These are phyloP conservation scores for Trichogramma dendrolimi DNA, from an alignment of 2,888 invertebrate species.

Conservation along the genomic window DNA sequence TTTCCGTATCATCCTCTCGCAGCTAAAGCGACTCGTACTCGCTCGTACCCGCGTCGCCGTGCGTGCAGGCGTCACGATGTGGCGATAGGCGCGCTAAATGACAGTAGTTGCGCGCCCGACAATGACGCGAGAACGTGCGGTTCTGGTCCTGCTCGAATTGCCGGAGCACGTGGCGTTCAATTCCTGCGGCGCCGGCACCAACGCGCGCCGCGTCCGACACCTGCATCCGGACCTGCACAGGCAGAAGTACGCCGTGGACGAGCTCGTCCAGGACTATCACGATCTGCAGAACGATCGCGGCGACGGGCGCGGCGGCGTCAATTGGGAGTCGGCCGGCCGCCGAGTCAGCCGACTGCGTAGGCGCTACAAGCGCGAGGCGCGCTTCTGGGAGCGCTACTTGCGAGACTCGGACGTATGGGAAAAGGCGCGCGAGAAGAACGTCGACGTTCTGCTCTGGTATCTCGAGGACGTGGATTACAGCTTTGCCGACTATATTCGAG, in stretches of 20 bases:
- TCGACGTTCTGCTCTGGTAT: slow-evolving; percentile 18
- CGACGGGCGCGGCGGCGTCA: not conserved
- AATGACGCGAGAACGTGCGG: not conserved
- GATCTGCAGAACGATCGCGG: not conserved
- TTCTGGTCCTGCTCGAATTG: slow-evolving; percentile 11
- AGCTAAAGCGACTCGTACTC: too few relatives aligned
- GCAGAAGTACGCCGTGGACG: slow-evolving; percentile 14
- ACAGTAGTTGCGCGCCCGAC: too few relatives aligned
- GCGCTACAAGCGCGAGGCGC: slow-evolving; percentile 1
- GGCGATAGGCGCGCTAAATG: too few relatives aligned
- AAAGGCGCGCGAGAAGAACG: too few relatives aligned
- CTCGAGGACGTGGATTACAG: slow-evolving; percentile 13
- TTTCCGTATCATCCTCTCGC: too few relatives aligned
- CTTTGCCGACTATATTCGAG: not conserved
- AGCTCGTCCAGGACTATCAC: slow-evolving; percentile 1
- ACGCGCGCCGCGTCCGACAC: not conserved
- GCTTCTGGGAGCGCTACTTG: slow-evolving; percentile 9
- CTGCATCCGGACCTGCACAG: not conserved
- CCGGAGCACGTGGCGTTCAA: not conserved
- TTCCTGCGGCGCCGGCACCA: not conserved
- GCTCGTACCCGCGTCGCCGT: too few relatives aligned
- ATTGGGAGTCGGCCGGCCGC: slow-evolving; percentile 7
- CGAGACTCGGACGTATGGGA: not conserved
- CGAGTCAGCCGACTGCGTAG: slow-evolving; percentile 9
- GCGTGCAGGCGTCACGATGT: too few relatives aligned